These are phyloP conservation scores for Eupithecia insigniata DNA, from an alignment of 2,888 invertebrate genomes.

Conservation along the genomic window DNA sequence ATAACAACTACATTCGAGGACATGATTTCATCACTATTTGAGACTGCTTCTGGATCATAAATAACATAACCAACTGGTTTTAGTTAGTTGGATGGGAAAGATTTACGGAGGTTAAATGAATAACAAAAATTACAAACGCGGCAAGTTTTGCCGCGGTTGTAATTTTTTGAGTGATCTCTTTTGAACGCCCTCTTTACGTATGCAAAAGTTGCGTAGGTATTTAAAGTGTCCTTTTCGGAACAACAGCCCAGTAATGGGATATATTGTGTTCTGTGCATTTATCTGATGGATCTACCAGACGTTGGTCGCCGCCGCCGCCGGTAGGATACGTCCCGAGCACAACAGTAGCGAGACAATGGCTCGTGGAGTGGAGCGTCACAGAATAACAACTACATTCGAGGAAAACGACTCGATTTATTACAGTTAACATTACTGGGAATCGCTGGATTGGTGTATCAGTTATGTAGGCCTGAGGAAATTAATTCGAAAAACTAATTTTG, in stretches of 20 bases:
- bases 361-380: conserved; percentile 1
- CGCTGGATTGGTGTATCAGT: neutral
- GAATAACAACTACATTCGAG: conserved; percentile 7
- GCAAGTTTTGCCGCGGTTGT: too few relatives aligned
- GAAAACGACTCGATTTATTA: conserved; percentile 5
- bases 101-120: too few relatives aligned
- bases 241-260: neutral
- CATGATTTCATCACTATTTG: neutral
- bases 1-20: conserved; percentile 6
- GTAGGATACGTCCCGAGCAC: neutral
- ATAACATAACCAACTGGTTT: neutral
- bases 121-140: too few relatives aligned
- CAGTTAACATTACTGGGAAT: neutral
- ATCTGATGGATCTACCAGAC: neutral
- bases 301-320: neutral
- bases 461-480: neutral
- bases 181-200: too few relatives aligned
- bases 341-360: neutral
- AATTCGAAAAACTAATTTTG: too few relatives aligned
- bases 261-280: neutral
- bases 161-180: too few relatives aligned
- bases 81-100: too few relatives aligned
- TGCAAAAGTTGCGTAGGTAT: too few relatives aligned
- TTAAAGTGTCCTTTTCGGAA: too few relatives aligned
- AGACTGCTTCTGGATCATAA: neutral